Evolutionary conservation across 2,113 vertebrate species (phyloP).

Genomic region (Protobothrops mucrosquamatus): DNA sequence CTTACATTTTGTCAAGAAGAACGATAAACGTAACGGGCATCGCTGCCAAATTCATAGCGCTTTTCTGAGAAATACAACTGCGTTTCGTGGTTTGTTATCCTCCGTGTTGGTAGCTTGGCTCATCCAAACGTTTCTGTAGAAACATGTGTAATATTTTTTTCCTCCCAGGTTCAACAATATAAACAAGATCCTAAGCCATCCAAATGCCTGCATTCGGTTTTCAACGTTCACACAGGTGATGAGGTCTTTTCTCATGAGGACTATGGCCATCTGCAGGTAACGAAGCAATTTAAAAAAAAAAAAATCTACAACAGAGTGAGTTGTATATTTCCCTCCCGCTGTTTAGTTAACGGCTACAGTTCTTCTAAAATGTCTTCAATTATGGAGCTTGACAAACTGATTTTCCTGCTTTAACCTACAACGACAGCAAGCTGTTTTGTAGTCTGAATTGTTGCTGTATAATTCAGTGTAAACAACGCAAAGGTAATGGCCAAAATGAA

Average conservation of each 20-base stretch:
- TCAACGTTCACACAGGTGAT: constrained; percentile 86
- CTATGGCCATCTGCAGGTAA: constrained; percentile 95
- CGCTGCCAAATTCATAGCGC: background rate
- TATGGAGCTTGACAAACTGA: constrained; percentile 17
- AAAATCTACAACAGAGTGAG: background rate
- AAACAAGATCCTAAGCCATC: constrained; percentile 93
- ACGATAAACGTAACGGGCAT: background rate
- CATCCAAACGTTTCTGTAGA: background rate
- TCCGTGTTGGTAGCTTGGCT: background rate
- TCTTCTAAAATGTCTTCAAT: constrained; percentile 3
- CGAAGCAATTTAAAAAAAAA: background rate
- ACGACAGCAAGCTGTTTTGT: constrained; percentile 13
- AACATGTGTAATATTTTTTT: background rate
- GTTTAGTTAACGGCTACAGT: background rate
- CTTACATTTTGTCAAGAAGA: background rate
- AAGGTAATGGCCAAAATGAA: background rate
- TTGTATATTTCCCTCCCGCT: background rate
- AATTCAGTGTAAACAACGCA: constrained; percentile 11
- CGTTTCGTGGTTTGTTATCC: background rate
- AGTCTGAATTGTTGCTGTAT: background rate
- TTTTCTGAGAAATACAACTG: background rate
- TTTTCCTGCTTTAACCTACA: constrained; percentile 12
- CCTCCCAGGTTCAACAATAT: constrained; percentile 86
- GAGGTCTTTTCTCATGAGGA: constrained; percentile 78
- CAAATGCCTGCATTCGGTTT: constrained; percentile 91